Conservation (phyloP, 2,797 vertebrate species). For the Tokudaia tokunoshimensis region DNA sequence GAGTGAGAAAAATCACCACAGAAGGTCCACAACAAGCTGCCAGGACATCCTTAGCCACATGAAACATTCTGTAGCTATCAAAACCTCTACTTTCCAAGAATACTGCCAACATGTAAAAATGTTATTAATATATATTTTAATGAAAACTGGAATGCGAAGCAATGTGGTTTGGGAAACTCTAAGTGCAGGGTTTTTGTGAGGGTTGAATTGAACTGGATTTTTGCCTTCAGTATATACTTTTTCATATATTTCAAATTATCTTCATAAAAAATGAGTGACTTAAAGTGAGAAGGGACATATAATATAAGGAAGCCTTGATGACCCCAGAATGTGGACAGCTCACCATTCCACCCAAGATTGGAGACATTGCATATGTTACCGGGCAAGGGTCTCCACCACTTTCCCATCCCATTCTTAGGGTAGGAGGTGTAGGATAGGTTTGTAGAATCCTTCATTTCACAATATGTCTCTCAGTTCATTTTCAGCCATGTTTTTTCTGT, state of each 20-base stretch:
- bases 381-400: neutral
- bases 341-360: neutral
- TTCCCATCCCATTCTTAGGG: neutral
- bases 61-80: neutral
- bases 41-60: neutral
- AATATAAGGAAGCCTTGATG: neutral
- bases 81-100: constrained; percentile 40
- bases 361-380: neutral
- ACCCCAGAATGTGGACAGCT: neutral
- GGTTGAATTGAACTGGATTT: neutral
- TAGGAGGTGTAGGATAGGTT: neutral
- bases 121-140: constrained; percentile 1
- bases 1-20: neutral
- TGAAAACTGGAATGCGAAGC: neutral
- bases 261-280: neutral
- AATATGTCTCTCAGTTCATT: neutral
- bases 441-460: neutral
- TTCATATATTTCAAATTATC: constrained; percentile 45
- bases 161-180: neutral
- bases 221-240: neutral
- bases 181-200: neutral
- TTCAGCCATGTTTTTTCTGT: neutral
- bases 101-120: neutral
- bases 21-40: neutral
- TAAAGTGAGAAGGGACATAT: neutral